Evolutionary conservation across 2,113 vertebrate genomes (phyloP).

Genomic region (Tichodroma muraria): DNA sequence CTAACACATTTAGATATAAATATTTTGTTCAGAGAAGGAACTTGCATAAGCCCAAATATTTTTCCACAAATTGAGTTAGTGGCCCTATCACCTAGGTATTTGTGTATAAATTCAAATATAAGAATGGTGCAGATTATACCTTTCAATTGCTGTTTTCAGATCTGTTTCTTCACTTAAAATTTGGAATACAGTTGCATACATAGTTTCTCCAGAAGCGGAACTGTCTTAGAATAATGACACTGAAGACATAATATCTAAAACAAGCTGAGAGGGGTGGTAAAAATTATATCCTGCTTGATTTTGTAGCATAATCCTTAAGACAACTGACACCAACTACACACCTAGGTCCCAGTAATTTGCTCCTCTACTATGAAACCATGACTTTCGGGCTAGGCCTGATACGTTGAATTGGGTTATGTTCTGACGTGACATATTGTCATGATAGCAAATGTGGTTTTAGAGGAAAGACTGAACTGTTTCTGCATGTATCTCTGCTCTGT

Average conservation of each 20-base stretch:
- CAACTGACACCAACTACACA: not conserved
- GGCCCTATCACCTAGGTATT: not conserved
- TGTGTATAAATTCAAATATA: not conserved
- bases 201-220: not conserved
- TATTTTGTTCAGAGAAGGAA: not conserved
- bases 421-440: not conserved
- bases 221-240: not conserved
- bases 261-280: not conserved
- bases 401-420: not conserved
- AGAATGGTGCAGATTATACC: not conserved
- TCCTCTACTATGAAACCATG: not conserved
- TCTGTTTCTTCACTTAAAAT: not conserved
- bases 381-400: not conserved
- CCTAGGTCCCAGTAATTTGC: not conserved
- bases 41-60: not conserved
- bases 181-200: not conserved
- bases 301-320: not conserved
- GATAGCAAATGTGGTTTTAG: not conserved
- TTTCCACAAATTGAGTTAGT: not conserved
- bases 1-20: not conserved
- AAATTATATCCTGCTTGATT: not conserved
- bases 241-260: not conserved
- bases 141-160: not conserved
- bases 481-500: fast-evolving
- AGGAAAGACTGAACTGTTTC: not conserved